These are phyloP conservation scores for Alcis repandata DNA, from an alignment of 2,888 invertebrate genomes.

Conservation along the genomic window DNA sequence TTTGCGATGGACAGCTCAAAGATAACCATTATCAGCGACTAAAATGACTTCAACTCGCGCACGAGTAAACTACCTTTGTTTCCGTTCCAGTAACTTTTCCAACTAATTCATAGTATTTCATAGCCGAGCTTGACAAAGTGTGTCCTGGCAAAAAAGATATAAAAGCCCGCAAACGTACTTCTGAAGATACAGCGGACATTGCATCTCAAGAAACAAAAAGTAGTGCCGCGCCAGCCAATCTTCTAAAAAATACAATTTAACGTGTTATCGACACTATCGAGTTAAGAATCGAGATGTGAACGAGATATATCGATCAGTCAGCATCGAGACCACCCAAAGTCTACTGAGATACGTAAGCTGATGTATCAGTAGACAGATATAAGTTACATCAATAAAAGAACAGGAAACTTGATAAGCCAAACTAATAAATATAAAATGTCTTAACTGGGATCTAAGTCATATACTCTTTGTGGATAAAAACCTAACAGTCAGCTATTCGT, in stretches of 20 bases:
- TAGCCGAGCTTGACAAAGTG: background rate
- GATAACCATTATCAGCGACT: too few relatives aligned
- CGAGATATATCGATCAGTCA: conserved; percentile 63
- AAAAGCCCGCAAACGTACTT: background rate
- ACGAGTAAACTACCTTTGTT: too few relatives aligned
- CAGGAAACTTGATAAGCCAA: conserved; percentile 39
- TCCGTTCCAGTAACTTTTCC: too few relatives aligned
- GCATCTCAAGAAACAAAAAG: conserved; percentile 37
- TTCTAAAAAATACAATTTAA: conserved; percentile 47
- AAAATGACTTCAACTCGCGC: too few relatives aligned
- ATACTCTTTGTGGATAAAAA: background rate
- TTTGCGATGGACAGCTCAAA: too few relatives aligned
- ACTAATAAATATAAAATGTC: conserved; percentile 28
- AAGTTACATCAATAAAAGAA: conserved; percentile 27
- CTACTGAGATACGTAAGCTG: conserved; percentile 22
- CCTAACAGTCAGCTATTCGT: too few relatives aligned
- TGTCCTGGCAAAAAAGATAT: background rate
- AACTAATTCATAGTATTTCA: too few relatives aligned
- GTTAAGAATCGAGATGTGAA: conserved; percentile 57
- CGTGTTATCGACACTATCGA: conserved; percentile 58
- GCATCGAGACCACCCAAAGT: conserved; percentile 70
- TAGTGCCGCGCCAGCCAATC: conserved; percentile 34
- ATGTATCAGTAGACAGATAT: conserved; percentile 27
- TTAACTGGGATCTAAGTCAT: conserved; percentile 3
- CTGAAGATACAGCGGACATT: conserved; percentile 9